phyloP scores from a whole-genome alignment of 2,797 vertebrate genomes.

The Cheirogaleus major region DNA sequence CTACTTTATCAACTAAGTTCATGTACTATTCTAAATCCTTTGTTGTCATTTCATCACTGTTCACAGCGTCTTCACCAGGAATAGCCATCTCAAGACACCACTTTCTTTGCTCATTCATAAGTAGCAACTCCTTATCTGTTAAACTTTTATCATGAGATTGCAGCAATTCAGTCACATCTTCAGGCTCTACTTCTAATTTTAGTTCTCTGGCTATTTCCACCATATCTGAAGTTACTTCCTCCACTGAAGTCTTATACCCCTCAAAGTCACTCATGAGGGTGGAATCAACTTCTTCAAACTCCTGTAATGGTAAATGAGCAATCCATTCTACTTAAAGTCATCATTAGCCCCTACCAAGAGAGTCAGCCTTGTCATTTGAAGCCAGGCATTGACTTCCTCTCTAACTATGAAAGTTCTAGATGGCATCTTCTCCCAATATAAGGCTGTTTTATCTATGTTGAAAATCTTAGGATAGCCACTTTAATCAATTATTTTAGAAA shows the following conservation, averaged over 20 bases:
- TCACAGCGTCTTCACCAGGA: neutral
- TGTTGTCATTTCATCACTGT: neutral
- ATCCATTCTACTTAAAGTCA: neutral
- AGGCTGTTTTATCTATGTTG: neutral
- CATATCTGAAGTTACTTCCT: neutral
- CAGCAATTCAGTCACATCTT: neutral
- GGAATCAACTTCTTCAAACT: neutral
- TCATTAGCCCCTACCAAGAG: neutral
- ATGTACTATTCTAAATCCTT: neutral
- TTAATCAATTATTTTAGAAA: neutral
- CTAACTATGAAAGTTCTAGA: neutral
- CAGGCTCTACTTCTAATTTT: neutral
- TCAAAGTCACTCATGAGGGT: neutral
- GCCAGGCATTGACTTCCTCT: neutral
- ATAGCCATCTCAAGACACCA: neutral
- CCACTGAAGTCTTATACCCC: neutral
- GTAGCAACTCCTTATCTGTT: neutral
- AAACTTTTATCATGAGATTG: neutral
- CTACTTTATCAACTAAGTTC: too few relatives aligned
- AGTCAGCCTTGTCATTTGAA: neutral
- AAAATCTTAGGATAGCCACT: neutral
- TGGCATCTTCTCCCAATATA: neutral
- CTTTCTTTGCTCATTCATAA: neutral
- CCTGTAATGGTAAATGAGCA: neutral
- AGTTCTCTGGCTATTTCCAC: neutral